Evolutionary conservation across 2,797 vertebrate genomes (phyloP), one percentile per base, ranked within the genome.

Genomic region (Sebastes cheni): DNA sequence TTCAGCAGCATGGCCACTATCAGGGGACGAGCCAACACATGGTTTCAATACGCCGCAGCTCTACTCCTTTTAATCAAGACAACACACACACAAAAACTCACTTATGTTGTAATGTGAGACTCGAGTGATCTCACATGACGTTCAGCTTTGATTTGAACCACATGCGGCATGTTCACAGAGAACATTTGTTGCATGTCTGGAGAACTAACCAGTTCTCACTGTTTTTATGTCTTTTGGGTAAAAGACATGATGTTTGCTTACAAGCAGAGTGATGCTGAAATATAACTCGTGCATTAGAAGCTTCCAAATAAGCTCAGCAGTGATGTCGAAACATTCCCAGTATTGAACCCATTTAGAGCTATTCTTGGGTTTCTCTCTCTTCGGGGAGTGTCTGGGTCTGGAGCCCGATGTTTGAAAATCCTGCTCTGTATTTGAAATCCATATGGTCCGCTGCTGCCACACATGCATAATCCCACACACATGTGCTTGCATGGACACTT

Each of bases 111-210:
- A 87, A 92, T 58, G 46, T 58, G 70, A 87, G 64, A 58, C 70
- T 46, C 60, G 32, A 72, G 67, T 61, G 46, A 81, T 73, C 56
- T 42, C 29, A 20, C 69, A 66, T 56, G 79, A 71, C 23, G 8
- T 78, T 83, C 66, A 39, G n/a, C 39, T 81, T 70, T 88, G 81
- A 92, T 91, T 70, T 10, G 62, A 85, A 91, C 79, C 88, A 92
- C 75, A 83, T 92, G 88, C 32, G 42, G 46, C 5, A 18, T 25
- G 60, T 20, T 71, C 30, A 75, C 68, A 55, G 20, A 77, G 73
- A 62, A 66, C 20, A 59, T 66, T 84, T 80, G 59, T 79, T 79
- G 56, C 3, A 2, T 76, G 58, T 59, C 30, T 74, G 59, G 18
- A 77, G 75, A 76, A 56, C 67, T 27, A 58, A 62, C 29, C 29